A percentile compares a stretch with the other conserved stretches of the same genome.
Conservation (phyloP, 2,888 invertebrate genomes). For the Timema podura region DNA sequence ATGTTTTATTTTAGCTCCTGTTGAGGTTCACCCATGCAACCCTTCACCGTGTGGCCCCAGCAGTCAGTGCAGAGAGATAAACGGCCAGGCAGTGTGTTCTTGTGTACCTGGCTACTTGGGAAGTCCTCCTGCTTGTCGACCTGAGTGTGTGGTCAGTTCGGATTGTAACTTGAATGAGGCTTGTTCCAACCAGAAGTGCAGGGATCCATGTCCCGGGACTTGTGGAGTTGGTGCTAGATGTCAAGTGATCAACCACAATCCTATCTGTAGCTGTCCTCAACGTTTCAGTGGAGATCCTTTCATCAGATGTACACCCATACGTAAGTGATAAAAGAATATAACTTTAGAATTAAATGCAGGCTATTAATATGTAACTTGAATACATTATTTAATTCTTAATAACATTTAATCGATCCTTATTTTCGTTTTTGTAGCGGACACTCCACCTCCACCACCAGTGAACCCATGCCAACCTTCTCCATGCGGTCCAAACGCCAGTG, state of each 20-base stretch:
- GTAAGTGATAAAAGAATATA: too few species aligned
- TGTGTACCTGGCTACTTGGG: slow-evolving; percentile 49
- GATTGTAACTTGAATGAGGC: slow-evolving; percentile 51
- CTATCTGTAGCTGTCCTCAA: slow-evolving; percentile 66
- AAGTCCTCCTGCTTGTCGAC: slow-evolving; percentile 50
- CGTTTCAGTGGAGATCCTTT: slow-evolving; percentile 75
- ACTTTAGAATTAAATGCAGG: too few species aligned
- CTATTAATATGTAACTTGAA: neutral
- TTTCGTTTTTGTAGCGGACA: slow-evolving; percentile 11
- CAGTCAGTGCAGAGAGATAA: slow-evolving; percentile 48
- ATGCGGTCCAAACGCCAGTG: slow-evolving; percentile 53
- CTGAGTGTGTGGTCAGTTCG: slow-evolving; percentile 50
- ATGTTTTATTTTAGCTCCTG: slow-evolving; percentile 41
- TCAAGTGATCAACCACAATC: slow-evolving; percentile 69
- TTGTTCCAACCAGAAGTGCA: slow-evolving; percentile 52
- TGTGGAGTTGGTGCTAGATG: slow-evolving; percentile 65
- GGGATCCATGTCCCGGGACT: slow-evolving; percentile 51
- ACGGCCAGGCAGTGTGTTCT: slow-evolving; percentile 49
- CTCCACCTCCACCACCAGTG: slow-evolving; percentile 19
- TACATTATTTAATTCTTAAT: neutral
- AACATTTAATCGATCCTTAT: neutral
- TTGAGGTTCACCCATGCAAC: slow-evolving; percentile 59
- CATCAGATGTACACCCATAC: slow-evolving; percentile 55
- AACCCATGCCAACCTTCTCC: slow-evolving; percentile 43
- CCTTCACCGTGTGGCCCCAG: slow-evolving; percentile 52